A percentile compares a stretch with the other conserved stretches of the same genome.
phyloP scores from a whole-genome alignment of 1,140 invertebrate genomes.

The Chrysoperla carnea region DNA sequence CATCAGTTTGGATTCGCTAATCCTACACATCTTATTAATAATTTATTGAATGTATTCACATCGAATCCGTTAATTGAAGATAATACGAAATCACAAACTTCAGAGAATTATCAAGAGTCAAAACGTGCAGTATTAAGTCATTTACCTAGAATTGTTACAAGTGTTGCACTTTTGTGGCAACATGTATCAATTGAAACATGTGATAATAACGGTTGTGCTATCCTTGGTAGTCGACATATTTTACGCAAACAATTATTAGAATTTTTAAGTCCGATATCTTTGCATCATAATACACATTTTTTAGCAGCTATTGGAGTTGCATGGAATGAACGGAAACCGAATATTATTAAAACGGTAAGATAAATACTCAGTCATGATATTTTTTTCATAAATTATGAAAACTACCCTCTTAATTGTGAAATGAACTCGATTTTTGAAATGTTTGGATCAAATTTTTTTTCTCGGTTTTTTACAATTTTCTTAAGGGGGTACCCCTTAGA shows the following conservation, averaged over 20 bases:
- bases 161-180: slow-evolving; percentile 61
- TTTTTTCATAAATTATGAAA: too few relatives aligned
- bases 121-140: slow-evolving; percentile 58
- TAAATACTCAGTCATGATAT: neutral
- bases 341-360: slow-evolving; percentile 29
- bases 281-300: slow-evolving; percentile 69
- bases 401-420: too few relatives aligned
- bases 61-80: slow-evolving; percentile 13
- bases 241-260: slow-evolving; percentile 67
- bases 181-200: slow-evolving; percentile 35
- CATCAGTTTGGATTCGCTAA: slow-evolving; percentile 26
- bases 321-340: slow-evolving; percentile 58
- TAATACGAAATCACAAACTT: slow-evolving; percentile 14
- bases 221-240: slow-evolving; percentile 39
- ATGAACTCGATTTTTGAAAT: too few relatives aligned
- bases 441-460: too few relatives aligned
- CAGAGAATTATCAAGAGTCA: slow-evolving; percentile 38
- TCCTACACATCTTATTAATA: slow-evolving; percentile 59
- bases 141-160: slow-evolving; percentile 64
- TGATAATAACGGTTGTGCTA: slow-evolving; percentile 23
- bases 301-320: slow-evolving; percentile 73
- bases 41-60: slow-evolving; percentile 62
- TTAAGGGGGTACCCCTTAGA: too few relatives aligned
- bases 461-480: too few relatives aligned
- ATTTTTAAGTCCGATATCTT: slow-evolving; percentile 72